Evolutionary conservation across 1,140 invertebrate genomes (phyloP), one percentile per base, ranked within the genome.

Genomic region (Neoseiulus cucumeris): DNA sequence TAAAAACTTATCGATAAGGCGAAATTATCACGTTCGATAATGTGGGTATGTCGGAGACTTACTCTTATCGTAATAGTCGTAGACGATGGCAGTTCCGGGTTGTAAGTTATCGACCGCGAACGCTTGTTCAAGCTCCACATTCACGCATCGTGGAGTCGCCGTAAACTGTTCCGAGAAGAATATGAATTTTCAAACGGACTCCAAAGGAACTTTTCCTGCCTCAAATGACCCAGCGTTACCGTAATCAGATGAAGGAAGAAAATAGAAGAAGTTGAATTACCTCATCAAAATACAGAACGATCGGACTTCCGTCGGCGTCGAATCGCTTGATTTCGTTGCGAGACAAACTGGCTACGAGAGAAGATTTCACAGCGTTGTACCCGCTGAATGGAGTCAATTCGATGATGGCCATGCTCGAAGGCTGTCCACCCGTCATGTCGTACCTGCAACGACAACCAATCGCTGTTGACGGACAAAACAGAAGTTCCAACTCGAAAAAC

Each of bases 321-420:
- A n/a, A 47, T 30, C 65, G 14, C 39, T 64, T 12, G 22, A 67
- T 28, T 4, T 66, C 18, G 28, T 33, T 33, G 4, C 25, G 33
- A 9, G 17, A 29, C 12, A 25, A 17, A 17, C 14, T 66, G 28
- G 66, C 64, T 67, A 80, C 76, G 0, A 82, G 72, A 7, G 74
- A 74, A 0, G 74, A 70, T 29, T 79, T 79, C 65, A 82, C 80
- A 0, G 81, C 78, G 9, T 76, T 74, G 73, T 79, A 85, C 0
- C 83, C 83, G n/a, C 82, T 82, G 12, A 84, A 80, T 76, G 84
- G 79, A 20, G 78, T 74, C 0, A 84, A 74, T 68, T 84, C 82
- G 18, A 84, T 68, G 1, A 85, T 73, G 66, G 81, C 82, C 83
- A 85, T 84, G 71, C 83, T 82, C 1, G 78, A 77, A 66, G 75